phyloP scores from a whole-genome alignment of 2,113 vertebrate species.

The Nyctereutes procyonoides region DNA sequence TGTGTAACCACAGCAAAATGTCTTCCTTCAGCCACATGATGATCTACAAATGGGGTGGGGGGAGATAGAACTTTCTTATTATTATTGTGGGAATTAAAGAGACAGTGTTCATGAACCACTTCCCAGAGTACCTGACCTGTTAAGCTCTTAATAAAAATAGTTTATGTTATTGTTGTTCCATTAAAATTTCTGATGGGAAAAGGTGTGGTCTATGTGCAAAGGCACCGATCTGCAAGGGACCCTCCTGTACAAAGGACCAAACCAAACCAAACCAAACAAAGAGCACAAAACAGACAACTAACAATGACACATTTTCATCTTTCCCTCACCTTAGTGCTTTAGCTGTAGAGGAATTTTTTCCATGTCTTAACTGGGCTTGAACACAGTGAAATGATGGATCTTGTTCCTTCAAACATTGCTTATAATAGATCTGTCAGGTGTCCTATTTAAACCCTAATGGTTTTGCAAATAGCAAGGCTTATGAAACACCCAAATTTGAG shows the following conservation, averaged over 20 bases:
- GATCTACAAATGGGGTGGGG: background rate
- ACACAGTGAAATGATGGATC: slow-evolving; percentile 34
- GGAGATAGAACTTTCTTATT: background rate
- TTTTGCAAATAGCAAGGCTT: slow-evolving; percentile 62
- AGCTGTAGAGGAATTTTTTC: background rate
- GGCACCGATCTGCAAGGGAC: background rate
- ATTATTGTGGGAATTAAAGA: background rate
- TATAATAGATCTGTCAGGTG: slow-evolving; percentile 50
- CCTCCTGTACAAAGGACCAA: background rate
- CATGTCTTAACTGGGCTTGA: background rate
- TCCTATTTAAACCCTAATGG: slow-evolving; percentile 53
- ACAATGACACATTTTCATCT: background rate
- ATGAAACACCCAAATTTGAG: slow-evolving; percentile 19
- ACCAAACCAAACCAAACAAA: background rate
- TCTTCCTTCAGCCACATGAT: background rate
- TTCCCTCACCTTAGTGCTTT: background rate
- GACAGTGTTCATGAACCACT: background rate
- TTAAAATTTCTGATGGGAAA: slow-evolving; percentile 1
- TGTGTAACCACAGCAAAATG: background rate
- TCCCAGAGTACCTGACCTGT: background rate
- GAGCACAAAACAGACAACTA: background rate
- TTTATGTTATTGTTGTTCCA: background rate
- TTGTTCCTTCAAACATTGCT: background rate
- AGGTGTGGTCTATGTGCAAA: background rate
- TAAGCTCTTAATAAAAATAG: slow-evolving; percentile 9